These are phyloP conservation scores for Chrysochloris asiatica DNA, from an alignment of 2,113 vertebrate species.

Conservation along the genomic window DNA sequence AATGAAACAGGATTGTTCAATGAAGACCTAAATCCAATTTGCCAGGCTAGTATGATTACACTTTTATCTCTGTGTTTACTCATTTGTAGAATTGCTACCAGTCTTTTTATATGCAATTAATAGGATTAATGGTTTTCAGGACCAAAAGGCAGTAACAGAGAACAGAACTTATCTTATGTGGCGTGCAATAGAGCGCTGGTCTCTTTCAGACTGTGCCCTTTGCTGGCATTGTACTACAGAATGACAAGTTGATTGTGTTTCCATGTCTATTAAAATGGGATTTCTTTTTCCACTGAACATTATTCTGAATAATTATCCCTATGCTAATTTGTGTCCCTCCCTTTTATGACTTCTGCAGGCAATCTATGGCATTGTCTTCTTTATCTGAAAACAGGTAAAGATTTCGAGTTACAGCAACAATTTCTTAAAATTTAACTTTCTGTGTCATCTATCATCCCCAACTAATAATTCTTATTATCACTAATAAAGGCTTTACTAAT, in stretches of 20 bases:
- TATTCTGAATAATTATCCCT: constrained; percentile 35
- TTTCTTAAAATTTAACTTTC: constrained; percentile 24
- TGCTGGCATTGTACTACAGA: not conserved
- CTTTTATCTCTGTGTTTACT: constrained; percentile 88
- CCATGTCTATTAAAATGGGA: constrained; percentile 11
- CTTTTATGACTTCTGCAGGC: not conserved
- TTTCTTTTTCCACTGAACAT: constrained; percentile 36
- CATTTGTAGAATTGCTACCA: constrained; percentile 88
- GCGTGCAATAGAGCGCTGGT: not conserved
- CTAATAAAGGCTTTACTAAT: not conserved
- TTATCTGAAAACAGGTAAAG: not conserved
- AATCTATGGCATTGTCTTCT: not conserved
- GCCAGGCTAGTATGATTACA: constrained; percentile 84
- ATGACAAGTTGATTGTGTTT: not conserved
- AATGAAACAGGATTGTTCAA: constrained; percentile 87
- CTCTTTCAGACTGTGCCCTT: not conserved
- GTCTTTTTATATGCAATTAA: constrained; percentile 87
- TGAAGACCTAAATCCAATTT: constrained; percentile 88
- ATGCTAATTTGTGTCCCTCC: not conserved
- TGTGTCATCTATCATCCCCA: not conserved
- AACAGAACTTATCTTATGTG: constrained; percentile 43
- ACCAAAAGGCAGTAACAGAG: constrained; percentile 70
- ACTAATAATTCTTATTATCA: constrained; percentile 1
- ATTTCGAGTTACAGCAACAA: not conserved
- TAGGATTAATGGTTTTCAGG: constrained; percentile 84